Evolutionary conservation across 1,140 invertebrate species (phyloP).

Genomic region (Penaeus japonicus): DNA sequence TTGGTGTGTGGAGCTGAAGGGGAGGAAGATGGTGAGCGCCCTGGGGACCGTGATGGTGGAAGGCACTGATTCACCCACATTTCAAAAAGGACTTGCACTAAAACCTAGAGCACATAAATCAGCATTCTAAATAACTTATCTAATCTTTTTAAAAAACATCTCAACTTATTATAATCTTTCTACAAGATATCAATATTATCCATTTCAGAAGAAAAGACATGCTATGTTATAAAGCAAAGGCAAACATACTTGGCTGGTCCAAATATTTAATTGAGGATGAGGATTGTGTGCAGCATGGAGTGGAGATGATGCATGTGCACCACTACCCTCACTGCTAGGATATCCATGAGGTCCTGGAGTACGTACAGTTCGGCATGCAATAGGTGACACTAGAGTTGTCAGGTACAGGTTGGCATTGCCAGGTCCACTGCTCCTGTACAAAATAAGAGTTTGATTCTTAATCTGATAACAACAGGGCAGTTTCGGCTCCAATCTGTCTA

Average conservation of each 20-base stretch:
- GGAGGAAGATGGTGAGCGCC: not conserved
- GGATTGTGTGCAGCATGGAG: not conserved
- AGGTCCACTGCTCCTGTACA: not conserved
- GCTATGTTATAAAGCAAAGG: no score
- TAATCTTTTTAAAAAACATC: no score
- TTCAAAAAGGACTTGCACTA: constrained; percentile 56
- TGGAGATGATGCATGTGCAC: not conserved
- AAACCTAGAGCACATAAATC: not conserved
- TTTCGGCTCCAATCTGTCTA: no score
- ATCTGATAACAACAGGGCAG: no score
- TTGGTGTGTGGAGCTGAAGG: not conserved
- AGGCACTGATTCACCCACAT: constrained; percentile 58
- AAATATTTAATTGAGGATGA: constrained; percentile 37
- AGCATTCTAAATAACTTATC: not conserved
- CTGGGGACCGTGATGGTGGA: not conserved
- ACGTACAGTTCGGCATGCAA: not conserved
- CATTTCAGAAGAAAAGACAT: not conserved
- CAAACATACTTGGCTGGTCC: constrained; percentile 40
- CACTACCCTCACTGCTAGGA: not conserved
- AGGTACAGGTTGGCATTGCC: constrained; percentile 4
- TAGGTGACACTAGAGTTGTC: constrained; percentile 19
- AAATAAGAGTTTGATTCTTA: not conserved
- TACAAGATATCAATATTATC: not conserved
- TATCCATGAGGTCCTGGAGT: not conserved
- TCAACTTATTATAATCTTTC: not conserved